These are phyloP conservation scores for Melinaea marsaeus DNA, from an alignment of 2,888 invertebrate species.

Conservation along the genomic window DNA sequence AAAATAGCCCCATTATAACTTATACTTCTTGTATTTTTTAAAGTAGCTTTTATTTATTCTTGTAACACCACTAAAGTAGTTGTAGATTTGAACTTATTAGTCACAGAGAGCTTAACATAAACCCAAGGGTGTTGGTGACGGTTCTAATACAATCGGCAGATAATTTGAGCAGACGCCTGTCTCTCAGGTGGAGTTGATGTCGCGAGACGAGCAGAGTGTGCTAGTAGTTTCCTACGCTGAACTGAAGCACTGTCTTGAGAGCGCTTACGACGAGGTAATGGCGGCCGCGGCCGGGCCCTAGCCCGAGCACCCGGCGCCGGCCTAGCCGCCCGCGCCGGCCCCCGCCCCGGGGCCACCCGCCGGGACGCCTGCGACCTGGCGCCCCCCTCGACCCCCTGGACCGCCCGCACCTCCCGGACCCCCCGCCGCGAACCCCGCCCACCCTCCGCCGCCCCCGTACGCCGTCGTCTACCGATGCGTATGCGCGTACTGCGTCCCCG, in stretches of 20 bases:
- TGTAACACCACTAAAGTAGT: too few relatives aligned
- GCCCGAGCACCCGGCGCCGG: constrained; percentile 19
- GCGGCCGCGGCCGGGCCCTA: constrained; percentile 43
- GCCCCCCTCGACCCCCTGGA: neutral
- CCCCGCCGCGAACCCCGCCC: constrained; percentile 9
- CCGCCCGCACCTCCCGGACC: constrained; percentile 9
- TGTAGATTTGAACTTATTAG: too few relatives aligned
- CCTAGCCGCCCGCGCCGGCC: constrained; percentile 11
- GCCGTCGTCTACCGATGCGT: constrained; percentile 11
- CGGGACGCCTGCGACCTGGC: constrained; percentile 5
- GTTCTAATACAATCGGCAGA: too few relatives aligned
- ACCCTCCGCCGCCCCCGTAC: constrained; percentile 9
- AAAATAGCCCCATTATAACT: neutral
- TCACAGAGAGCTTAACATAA: too few relatives aligned
- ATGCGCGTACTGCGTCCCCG: constrained; percentile 4
- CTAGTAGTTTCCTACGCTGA: constrained; percentile 97
- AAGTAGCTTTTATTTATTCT: too few relatives aligned
- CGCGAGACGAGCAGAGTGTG: constrained; percentile 97
- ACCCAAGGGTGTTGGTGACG: too few relatives aligned
- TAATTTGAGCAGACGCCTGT: too few relatives aligned
- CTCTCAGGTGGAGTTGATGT: constrained; percentile 92
- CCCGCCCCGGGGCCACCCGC: constrained; percentile 8
- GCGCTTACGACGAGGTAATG: constrained; percentile 90
- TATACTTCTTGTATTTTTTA: neutral
- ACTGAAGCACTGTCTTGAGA: constrained; percentile 95